Percentiles rank a stretch among this genome's conserved stretches.
These are phyloP conservation scores for Brachionus manjavacas DNA, from an alignment of 1,140 invertebrate species.

Conservation along the genomic window DNA sequence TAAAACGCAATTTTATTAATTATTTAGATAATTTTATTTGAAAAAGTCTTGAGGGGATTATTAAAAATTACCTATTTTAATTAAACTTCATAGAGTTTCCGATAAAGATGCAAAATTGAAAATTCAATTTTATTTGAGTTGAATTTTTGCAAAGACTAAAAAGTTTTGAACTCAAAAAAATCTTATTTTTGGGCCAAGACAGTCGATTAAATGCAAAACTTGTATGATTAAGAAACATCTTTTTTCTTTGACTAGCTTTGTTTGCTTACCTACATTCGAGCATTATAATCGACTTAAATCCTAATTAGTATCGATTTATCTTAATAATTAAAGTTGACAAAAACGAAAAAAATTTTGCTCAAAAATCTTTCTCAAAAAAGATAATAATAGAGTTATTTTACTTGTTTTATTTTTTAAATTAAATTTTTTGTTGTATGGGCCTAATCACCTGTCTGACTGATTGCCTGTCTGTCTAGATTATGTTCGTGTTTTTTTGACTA, in stretches of 20 bases:
- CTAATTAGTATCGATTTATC: conserved; percentile 32
- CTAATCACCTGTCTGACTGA: conserved; percentile 13
- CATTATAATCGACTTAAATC: conserved; percentile 18
- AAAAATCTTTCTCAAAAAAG: neutral
- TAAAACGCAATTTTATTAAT: neutral
- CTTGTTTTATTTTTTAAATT: neutral
- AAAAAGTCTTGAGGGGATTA: neutral
- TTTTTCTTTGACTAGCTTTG: conserved; percentile 3
- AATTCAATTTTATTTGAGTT: neutral
- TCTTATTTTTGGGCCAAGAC: neutral
- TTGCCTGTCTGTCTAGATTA: conserved; percentile 28
- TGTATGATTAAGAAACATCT: neutral
- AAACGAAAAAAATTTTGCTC: neutral
- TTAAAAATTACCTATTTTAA: neutral
- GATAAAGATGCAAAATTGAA: neutral
- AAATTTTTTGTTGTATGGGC: neutral
- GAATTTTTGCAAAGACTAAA: neutral
- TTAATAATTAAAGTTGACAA: conserved; percentile 29
- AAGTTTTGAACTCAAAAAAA: neutral
- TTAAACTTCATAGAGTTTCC: neutral
- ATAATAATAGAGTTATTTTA: conserved; percentile 31
- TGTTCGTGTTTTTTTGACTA: conserved; percentile 7
- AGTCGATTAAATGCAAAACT: neutral
- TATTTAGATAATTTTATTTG: neutral
- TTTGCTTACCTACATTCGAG: conserved; percentile 33